Evolutionary conservation across 1,140 invertebrate species (phyloP).

Genomic region (Leguminivora glycinivorella): DNA sequence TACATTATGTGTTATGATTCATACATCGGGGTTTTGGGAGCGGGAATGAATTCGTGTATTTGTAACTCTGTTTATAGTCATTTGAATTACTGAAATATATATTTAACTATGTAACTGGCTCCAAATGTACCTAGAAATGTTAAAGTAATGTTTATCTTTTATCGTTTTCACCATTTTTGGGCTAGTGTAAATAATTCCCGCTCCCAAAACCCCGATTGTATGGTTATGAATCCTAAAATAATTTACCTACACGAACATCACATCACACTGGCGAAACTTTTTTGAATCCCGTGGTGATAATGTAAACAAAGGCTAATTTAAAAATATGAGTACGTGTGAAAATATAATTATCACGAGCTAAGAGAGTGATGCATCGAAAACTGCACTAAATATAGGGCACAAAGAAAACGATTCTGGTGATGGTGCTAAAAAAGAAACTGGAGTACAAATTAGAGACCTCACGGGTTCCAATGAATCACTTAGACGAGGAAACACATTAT

Average conservation of each 20-base stretch:
- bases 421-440: conserved; percentile 20
- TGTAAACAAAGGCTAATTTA: conserved; percentile 9
- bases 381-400: not conserved
- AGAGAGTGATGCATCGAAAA: conserved; percentile 4
- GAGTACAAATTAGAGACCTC: conserved; percentile 12
- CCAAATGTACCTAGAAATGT: no score
- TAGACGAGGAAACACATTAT: not conserved
- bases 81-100: no score
- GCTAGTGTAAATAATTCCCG: no score
- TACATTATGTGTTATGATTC: no score
- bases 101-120: no score
- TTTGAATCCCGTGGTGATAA: not conserved
- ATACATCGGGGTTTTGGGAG: no score
- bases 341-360: conserved; percentile 9
- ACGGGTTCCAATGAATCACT: not conserved
- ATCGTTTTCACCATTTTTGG: no score
- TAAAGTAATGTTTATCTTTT: no score
- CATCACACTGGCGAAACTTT: not conserved
- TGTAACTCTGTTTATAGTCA: no score
- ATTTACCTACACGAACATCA: not conserved
- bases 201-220: no score
- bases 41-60: no score
- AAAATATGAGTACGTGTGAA: conserved; percentile 19
- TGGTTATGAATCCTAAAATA: no score
- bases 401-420: conserved; percentile 11